Evolutionary conservation across 92 coral and sea anemone species (phyloP).

Genomic region (Siderastrea siderea): DNA sequence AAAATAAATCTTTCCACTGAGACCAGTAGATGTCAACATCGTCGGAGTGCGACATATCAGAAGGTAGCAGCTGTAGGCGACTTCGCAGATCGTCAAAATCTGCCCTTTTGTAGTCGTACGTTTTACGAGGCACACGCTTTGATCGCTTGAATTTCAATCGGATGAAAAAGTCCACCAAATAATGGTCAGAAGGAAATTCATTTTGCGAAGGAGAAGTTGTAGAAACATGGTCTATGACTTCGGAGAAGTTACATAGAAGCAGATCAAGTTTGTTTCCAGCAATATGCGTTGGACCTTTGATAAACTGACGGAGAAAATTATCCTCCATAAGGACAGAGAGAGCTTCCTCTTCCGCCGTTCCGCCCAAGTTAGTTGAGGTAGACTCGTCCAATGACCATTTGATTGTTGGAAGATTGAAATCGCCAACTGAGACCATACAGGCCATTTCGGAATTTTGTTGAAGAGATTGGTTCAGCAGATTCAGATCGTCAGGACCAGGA

Average conservation of each 20-base stretch:
- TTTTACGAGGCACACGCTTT: too few relatives aligned
- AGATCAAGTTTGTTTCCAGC: slow-evolving; percentile 55
- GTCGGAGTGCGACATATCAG: too few relatives aligned
- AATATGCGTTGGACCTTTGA: slow-evolving; percentile 34
- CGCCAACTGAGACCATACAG: slow-evolving; percentile 42
- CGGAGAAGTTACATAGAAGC: slow-evolving; percentile 25
- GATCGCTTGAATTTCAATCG: too few relatives aligned
- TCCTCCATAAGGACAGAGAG: slow-evolving; percentile 48
- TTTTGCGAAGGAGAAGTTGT: too few relatives aligned
- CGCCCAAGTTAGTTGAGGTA: slow-evolving; percentile 39
- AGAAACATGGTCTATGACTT: too few relatives aligned
- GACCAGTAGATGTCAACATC: slow-evolving; percentile 5
- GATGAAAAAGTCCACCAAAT: too few relatives aligned
- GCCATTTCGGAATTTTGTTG: slow-evolving; percentile 37
- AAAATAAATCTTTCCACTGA: slow-evolving; percentile 66
- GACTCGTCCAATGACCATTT: slow-evolving; percentile 39
- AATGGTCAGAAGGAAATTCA: too few relatives aligned
- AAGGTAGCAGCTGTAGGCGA: too few relatives aligned
- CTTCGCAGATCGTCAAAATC: too few relatives aligned
- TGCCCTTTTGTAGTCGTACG: too few relatives aligned
- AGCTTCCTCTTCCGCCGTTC: slow-evolving; percentile 30
- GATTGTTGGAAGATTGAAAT: slow-evolving; percentile 42
- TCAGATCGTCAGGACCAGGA: slow-evolving; percentile 32
- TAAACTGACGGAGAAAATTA: slow-evolving; percentile 22
- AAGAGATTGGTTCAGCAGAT: slow-evolving; percentile 43